Percentiles rank a stretch among this genome's conserved stretches.
Conservation (phyloP, 2,113 vertebrate species). For the Nothoprocta pentlandii region DNA sequence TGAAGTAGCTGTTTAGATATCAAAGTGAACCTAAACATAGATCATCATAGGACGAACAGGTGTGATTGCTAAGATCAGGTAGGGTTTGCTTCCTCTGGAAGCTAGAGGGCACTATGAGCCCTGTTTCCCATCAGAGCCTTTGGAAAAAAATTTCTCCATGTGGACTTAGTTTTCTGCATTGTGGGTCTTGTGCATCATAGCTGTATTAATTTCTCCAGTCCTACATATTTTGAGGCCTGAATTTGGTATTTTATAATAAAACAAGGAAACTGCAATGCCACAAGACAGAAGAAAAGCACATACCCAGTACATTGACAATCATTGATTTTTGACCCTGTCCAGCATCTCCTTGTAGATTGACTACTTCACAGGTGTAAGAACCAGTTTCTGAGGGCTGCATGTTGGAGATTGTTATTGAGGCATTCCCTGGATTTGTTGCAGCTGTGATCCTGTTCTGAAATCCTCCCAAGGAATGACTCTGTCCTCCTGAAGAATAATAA, state of each 20-base stretch:
- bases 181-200: background rate
- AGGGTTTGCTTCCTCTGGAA: background rate
- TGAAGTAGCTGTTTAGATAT: background rate
- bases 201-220: background rate
- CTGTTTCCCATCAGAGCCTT: background rate
- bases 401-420: conserved; percentile 83
- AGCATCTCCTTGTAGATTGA: conserved; percentile 76
- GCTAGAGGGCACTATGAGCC: conserved; percentile 39
- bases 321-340: conserved; percentile 78
- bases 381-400: conserved; percentile 85
- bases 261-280: background rate
- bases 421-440: conserved; percentile 77
- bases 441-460: conserved; percentile 80
- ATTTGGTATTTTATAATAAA: background rate
- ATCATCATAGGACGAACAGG: background rate
- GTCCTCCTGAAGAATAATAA: conserved; percentile 74
- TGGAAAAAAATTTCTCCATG: background rate
- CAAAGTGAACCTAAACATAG: background rate
- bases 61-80: accelerated
- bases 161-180: background rate
- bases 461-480: conserved; percentile 29
- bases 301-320: conserved; percentile 84
- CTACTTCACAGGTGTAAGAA: conserved; percentile 84
- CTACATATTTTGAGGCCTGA: accelerated
- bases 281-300: background rate